Conservation (phyloP, 2,113 vertebrate genomes). For the Poeciliopsis turrubarensis region DNA sequence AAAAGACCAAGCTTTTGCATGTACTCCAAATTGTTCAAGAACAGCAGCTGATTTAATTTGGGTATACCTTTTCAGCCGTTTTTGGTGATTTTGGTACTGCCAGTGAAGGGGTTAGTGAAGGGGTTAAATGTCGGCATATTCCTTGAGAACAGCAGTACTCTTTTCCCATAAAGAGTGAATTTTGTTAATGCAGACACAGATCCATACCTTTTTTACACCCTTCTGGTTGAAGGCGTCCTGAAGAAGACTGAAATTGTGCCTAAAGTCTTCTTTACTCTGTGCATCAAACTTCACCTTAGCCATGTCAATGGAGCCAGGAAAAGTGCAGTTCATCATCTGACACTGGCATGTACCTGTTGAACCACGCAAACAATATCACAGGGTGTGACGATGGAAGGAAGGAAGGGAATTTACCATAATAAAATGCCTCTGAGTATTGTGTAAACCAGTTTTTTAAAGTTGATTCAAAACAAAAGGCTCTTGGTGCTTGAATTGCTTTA, state of each 20-base stretch:
- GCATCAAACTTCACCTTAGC: conserved; percentile 74
- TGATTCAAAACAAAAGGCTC: too few species aligned
- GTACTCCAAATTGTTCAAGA: too few species aligned
- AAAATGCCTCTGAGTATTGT: background rate
- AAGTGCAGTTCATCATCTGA: conserved; percentile 77
- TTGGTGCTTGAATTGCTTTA: background rate
- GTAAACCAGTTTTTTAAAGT: background rate
- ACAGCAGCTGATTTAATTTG: too few species aligned
- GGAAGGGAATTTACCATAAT: background rate
- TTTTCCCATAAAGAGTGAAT: background rate
- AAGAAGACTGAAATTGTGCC: conserved; percentile 77
- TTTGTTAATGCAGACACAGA: background rate
- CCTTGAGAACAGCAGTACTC: too few species aligned
- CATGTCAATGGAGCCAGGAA: conserved; percentile 75
- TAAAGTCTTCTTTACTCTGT: conserved; percentile 59
- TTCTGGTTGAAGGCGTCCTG: conserved; percentile 59
- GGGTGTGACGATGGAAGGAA: background rate
- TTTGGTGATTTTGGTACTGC: too few species aligned
- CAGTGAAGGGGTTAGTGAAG: too few species aligned
- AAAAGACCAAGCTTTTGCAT: too few species aligned
- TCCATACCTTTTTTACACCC: conserved; percentile 63
- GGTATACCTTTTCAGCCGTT: too few species aligned
- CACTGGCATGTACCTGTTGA: conserved; percentile 76
- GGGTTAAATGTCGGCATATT: too few species aligned
- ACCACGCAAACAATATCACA: background rate